These are phyloP conservation scores for Ameiurus melas DNA, from an alignment of 2,113 vertebrate genomes.

Conservation along the genomic window DNA sequence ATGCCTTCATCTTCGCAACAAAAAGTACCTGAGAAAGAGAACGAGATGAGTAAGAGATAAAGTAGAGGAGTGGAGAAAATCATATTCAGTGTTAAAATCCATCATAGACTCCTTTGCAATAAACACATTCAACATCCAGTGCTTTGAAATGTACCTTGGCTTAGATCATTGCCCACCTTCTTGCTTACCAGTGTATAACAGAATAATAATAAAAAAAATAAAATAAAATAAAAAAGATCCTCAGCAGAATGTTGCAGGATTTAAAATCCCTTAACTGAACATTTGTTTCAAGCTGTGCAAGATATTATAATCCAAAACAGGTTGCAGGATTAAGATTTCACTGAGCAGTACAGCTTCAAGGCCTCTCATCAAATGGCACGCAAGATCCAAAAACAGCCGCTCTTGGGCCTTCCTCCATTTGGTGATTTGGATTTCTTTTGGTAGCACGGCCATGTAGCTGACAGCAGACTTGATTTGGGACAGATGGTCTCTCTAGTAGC, in stretches of 20 bases:
- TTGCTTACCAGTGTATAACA: constrained; percentile 10
- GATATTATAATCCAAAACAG: constrained; percentile 22
- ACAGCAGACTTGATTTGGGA: constrained; percentile 41
- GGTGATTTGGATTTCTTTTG: constrained; percentile 27
- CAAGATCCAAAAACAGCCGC: constrained; percentile 18
- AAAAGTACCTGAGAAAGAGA: constrained; percentile 48
- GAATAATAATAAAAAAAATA: constrained; percentile 32
- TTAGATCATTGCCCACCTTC: constrained; percentile 43
- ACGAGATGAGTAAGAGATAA: constrained; percentile 32
- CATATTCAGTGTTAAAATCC: constrained; percentile 26
- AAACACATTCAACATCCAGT: constrained; percentile 59
- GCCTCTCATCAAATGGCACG: constrained; percentile 12
- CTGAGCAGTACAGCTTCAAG: constrained; percentile 27
- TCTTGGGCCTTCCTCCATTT: constrained; percentile 13
- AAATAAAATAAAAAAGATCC: neutral
- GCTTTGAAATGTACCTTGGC: constrained; percentile 60
- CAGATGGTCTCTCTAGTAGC: constrained; percentile 45
- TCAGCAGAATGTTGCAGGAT: constrained; percentile 11
- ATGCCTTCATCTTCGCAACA: constrained; percentile 30
- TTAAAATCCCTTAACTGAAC: neutral
- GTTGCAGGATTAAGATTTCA: constrained; percentile 33
- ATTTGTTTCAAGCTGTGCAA: constrained; percentile 34
- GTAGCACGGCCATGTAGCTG: constrained; percentile 35
- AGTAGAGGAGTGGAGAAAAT: constrained; percentile 22
- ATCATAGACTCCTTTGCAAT: neutral